These are phyloP conservation scores for Rhadina sibilatrix DNA, from an alignment of 2,113 vertebrate genomes.

Conservation along the genomic window DNA sequence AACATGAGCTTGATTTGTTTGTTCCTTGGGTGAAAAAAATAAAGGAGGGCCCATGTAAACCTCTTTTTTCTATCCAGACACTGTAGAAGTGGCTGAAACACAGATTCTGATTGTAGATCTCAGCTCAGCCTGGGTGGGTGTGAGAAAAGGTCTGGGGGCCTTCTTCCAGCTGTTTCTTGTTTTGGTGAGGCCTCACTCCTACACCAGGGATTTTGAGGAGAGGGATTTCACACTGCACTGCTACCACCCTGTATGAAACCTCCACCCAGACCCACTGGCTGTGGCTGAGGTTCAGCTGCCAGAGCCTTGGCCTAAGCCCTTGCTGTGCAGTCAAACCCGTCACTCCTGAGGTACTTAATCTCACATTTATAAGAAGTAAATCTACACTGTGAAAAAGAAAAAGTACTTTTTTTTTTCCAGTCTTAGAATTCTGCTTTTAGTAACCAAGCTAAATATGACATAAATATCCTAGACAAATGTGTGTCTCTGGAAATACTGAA, in stretches of 20 bases:
- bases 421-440: constrained; percentile 40
- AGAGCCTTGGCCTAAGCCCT: not conserved
- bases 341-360: constrained; percentile 11
- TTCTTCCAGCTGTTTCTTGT: not conserved
- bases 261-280: not conserved
- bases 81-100: not conserved
- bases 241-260: not conserved
- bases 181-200: not conserved
- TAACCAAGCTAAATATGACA: constrained; percentile 45
- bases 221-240: not conserved
- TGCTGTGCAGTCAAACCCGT: not conserved
- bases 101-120: not conserved
- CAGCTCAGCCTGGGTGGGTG: not conserved
- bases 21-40: not conserved
- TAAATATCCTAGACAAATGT: constrained; percentile 55
- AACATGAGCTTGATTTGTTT: not conserved
- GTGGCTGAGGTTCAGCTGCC: not conserved
- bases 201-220: not conserved
- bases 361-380: not conserved
- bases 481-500: constrained; percentile 59
- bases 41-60: not conserved
- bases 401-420: not conserved
- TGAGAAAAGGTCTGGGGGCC: not conserved
- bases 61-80: not conserved
- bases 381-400: not conserved